Conservation (phyloP, 1,140 invertebrate species). For the Drosophila sp. region DNA sequence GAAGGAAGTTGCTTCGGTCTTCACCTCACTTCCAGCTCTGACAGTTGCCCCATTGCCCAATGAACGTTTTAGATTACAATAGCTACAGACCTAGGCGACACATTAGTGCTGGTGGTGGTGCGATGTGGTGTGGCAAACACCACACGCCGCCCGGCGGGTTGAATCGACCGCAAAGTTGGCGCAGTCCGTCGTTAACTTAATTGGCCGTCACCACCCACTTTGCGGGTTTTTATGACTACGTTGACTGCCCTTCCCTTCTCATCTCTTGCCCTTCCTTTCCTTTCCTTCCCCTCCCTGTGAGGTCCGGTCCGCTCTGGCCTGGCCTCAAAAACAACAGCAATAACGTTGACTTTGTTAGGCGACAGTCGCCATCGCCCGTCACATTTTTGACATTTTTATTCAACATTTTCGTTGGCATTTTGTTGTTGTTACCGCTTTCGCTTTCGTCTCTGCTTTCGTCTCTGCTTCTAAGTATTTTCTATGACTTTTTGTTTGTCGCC, state of each 20-base stretch:
- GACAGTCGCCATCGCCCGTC: constrained; percentile 61
- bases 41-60: constrained; percentile 64
- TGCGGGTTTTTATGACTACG: constrained; percentile 77
- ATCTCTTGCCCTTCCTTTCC: not conserved
- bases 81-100: constrained; percentile 48
- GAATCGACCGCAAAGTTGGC: constrained; percentile 75
- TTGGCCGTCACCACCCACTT: constrained; percentile 83
- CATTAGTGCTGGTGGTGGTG: constrained; percentile 56
- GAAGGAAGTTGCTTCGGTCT: constrained; percentile 61
- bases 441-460: constrained; percentile 9
- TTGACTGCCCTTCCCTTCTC: constrained; percentile 2
- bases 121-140: constrained; percentile 11
- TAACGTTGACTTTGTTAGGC: constrained; percentile 26
- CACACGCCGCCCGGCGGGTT: constrained; percentile 46
- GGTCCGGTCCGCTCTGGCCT: not conserved
- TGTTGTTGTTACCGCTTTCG: constrained; percentile 40
- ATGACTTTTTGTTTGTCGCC: constrained; percentile 55
- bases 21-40: constrained; percentile 20
- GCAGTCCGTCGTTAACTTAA: constrained; percentile 78
- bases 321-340: constrained; percentile 52
- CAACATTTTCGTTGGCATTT: constrained; percentile 72
- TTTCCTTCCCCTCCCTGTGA: not conserved
- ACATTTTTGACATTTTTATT: constrained; percentile 83
- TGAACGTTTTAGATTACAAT: constrained; percentile 83
- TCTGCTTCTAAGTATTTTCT: constrained; percentile 49